Evolutionary conservation across 2,888 invertebrate genomes (phyloP).

Genomic region (Bugulina stolonifera): DNA sequence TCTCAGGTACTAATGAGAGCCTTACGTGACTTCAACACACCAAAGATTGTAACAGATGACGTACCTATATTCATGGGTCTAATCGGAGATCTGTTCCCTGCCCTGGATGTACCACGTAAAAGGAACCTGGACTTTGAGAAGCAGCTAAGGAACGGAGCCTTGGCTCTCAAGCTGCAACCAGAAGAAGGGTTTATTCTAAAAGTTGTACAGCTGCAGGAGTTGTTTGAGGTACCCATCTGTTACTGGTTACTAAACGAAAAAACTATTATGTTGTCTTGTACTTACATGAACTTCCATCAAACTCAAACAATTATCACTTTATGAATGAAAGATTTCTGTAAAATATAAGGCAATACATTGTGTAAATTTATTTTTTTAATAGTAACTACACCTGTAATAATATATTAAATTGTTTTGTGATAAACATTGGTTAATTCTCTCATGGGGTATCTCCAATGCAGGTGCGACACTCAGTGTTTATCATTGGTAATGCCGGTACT

Average conservation of each 20-base stretch:
- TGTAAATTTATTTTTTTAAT: no score
- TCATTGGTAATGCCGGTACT: constrained; percentile 73
- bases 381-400: no score
- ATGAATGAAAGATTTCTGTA: no score
- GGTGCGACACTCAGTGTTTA: constrained; percentile 91
- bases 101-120: constrained; percentile 89
- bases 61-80: constrained; percentile 94
- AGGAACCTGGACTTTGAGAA: constrained; percentile 84
- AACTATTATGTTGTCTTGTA: no score
- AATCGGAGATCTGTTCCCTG: constrained; percentile 90
- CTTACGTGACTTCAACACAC: constrained; percentile 88
- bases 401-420: no score
- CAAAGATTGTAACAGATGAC: constrained; percentile 89
- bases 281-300: no score
- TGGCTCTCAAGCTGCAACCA: constrained; percentile 81
- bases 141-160: constrained; percentile 84
- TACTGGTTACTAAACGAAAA: no score
- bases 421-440: no score
- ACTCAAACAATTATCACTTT: no score
- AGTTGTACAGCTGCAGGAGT: constrained; percentile 86
- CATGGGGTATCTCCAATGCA: no score
- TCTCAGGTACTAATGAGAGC: constrained; percentile 78
- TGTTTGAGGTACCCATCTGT: constrained; percentile 74
- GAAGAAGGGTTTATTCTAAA: constrained; percentile 94
- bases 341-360: no score